Conservation (phyloP, 2,113 vertebrate genomes). For the Holacanthus passer region DNA sequence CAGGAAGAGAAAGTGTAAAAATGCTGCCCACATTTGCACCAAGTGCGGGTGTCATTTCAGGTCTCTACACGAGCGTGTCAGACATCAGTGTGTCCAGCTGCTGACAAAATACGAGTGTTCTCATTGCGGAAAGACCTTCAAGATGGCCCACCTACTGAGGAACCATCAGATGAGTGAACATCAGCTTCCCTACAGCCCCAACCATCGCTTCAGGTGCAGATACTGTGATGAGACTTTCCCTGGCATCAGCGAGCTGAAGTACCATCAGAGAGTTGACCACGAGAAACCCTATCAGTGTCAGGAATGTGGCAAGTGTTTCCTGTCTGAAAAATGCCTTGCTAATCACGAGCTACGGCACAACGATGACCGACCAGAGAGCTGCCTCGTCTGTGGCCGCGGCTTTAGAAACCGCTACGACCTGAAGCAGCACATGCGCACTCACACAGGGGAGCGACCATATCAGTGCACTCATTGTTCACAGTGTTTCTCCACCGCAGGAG, state of each 20-base stretch:
- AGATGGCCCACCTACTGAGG: constrained; percentile 77
- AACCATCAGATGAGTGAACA: constrained; percentile 82
- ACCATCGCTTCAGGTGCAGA: constrained; percentile 79
- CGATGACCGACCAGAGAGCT: constrained; percentile 76
- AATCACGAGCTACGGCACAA: constrained; percentile 80
- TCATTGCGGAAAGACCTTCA: constrained; percentile 80
- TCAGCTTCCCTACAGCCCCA: constrained; percentile 79
- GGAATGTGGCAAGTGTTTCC: constrained; percentile 81
- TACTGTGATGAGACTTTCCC: constrained; percentile 80
- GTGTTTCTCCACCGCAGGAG: constrained; percentile 79
- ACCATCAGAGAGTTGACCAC: constrained; percentile 78
- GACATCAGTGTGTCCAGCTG: constrained; percentile 80
- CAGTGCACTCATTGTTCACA: constrained; percentile 81
- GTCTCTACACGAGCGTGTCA: constrained; percentile 72
- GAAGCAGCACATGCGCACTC: constrained; percentile 82
- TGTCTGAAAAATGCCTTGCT: constrained; percentile 75
- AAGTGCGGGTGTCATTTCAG: constrained; percentile 80
- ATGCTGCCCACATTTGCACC: constrained; percentile 78
- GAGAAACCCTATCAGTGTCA: constrained; percentile 81
- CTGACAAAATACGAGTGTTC: constrained; percentile 79
- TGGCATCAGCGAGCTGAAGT: constrained; percentile 79
- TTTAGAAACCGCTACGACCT: constrained; percentile 80
- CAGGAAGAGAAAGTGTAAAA: constrained; percentile 79
- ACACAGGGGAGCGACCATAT: constrained; percentile 81
- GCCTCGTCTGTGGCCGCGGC: constrained; percentile 74